Conservation (phyloP, 2,113 vertebrate species). For the Aegypius monachus region DNA sequence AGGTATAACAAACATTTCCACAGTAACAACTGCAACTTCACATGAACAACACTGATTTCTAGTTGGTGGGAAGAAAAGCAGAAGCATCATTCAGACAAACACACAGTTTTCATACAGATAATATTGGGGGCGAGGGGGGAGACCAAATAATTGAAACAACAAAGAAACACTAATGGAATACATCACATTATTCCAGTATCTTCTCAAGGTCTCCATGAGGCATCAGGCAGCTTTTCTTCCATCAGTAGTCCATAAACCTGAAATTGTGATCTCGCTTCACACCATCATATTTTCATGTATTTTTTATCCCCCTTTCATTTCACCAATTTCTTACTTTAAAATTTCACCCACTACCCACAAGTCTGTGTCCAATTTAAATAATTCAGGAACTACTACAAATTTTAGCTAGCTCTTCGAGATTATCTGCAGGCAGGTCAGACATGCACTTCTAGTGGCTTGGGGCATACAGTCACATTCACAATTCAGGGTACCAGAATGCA, state of each 20-base stretch:
- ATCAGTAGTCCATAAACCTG: background rate
- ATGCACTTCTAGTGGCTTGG: background rate
- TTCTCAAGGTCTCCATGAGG: background rate
- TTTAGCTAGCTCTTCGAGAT: background rate
- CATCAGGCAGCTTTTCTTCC: background rate
- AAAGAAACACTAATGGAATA: background rate
- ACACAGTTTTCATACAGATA: background rate
- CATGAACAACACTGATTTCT: background rate
- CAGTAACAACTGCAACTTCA: background rate
- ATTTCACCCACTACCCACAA: background rate
- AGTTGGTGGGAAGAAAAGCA: background rate
- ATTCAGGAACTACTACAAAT: background rate
- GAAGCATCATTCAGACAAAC: background rate
- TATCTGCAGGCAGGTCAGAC: background rate
- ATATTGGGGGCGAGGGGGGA: background rate
- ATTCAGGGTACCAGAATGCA: background rate
- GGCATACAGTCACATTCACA: background rate
- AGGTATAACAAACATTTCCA: background rate
- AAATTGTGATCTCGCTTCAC: background rate
- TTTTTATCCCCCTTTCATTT: background rate
- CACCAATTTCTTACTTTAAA: background rate
- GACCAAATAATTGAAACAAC: background rate
- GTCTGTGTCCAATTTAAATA: background rate
- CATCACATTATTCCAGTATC: background rate
- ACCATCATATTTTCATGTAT: background rate